phyloP scores from a whole-genome alignment of 2,888 invertebrate species.

The Theretra japonica region DNA sequence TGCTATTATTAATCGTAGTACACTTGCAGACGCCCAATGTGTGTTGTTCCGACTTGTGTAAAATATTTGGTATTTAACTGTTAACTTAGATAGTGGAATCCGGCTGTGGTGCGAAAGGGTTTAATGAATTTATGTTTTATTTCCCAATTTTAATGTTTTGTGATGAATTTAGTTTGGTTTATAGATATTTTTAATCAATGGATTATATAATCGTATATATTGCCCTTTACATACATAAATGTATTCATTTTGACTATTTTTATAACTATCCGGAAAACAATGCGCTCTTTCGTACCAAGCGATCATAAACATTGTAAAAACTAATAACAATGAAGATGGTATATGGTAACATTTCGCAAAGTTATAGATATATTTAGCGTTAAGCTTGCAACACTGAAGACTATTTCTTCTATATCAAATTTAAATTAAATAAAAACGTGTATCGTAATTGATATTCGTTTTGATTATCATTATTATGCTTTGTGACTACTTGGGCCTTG shows the following conservation, averaged over 20 bases:
- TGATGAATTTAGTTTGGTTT: too few relatives aligned
- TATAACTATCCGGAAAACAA: not conserved
- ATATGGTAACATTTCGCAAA: conserved; percentile 25
- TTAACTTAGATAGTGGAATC: not conserved
- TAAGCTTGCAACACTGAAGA: conserved; percentile 42
- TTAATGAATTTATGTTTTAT: not conserved
- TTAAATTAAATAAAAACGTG: conserved; percentile 6
- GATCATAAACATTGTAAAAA: conserved; percentile 3
- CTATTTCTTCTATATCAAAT: conserved; percentile 36
- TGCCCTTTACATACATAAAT: too few relatives aligned
- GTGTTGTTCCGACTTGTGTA: conserved; percentile 11
- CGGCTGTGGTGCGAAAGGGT: not conserved
- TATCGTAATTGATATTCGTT: not conserved
- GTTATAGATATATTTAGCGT: conserved; percentile 33
- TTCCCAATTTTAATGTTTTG: too few relatives aligned
- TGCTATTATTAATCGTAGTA: conserved; percentile 56
- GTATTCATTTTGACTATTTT: too few relatives aligned
- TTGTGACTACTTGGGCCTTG: not conserved
- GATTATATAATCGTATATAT: too few relatives aligned
- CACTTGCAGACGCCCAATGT: conserved; percentile 45
- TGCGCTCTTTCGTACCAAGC: not conserved
- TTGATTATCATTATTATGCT: not conserved
- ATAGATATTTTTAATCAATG: too few relatives aligned
- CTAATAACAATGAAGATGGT: not conserved
- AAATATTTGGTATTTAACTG: not conserved